phyloP scores from a whole-genome alignment of 2,113 vertebrate genomes.

The Corythornis vintsioides region DNA sequence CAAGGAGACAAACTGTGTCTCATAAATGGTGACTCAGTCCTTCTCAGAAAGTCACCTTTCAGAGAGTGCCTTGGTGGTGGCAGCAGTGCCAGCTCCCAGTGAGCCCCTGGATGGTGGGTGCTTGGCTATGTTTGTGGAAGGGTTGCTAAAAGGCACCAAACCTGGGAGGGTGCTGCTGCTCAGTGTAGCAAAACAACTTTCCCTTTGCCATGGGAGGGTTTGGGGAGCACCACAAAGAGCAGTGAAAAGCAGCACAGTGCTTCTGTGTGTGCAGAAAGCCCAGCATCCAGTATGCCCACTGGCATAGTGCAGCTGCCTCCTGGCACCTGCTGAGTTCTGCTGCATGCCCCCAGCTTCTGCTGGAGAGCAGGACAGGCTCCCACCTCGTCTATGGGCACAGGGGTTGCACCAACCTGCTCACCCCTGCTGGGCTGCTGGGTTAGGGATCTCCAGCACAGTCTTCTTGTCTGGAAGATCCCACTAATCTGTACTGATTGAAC shows the following conservation, averaged over 20 bases:
- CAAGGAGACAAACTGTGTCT: not conserved
- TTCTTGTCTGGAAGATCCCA: not conserved
- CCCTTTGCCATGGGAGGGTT: not conserved
- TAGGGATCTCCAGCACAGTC: not conserved
- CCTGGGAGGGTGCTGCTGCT: not conserved
- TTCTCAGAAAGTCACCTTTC: not conserved
- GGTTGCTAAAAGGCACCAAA: not conserved
- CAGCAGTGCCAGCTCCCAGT: not conserved
- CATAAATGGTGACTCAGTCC: not conserved
- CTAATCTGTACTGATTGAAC: not conserved
- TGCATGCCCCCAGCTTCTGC: not conserved
- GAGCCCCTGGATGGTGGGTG: not conserved
- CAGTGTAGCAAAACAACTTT: not conserved
- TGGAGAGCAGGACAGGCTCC: not conserved
- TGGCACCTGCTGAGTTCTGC: not conserved
- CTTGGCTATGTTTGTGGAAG: not conserved
- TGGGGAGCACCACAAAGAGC: not conserved
- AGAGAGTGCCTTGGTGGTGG: not conserved
- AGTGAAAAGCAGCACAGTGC: not conserved
- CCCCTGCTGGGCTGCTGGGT: not conserved
- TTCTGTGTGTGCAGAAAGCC: not conserved
- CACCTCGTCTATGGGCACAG: accelerated
- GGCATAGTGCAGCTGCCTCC: not conserved
- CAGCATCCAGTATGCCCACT: not conserved
- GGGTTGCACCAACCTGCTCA: not conserved